These are phyloP conservation scores for Stigmatopora argus DNA, from an alignment of 2,113 vertebrate genomes.

Conservation along the genomic window DNA sequence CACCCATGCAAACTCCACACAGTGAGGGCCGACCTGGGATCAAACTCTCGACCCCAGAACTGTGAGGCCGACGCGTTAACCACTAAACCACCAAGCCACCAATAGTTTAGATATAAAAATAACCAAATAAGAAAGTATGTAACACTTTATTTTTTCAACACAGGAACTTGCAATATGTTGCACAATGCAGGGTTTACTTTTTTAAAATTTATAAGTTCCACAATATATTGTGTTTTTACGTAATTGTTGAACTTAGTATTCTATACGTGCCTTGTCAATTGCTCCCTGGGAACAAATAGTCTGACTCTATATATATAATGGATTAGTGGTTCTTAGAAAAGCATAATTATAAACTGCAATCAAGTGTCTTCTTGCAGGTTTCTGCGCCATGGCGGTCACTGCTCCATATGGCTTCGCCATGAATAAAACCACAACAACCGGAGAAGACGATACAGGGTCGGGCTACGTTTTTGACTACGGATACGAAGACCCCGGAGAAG, in stretches of 20 bases:
- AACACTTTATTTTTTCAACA: not conserved
- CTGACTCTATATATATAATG: too few species aligned
- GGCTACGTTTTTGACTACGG: not conserved
- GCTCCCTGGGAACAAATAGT: too few species aligned
- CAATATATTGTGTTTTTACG: not conserved
- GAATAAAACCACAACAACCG: not conserved
- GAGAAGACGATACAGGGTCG: not conserved
- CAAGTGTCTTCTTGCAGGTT: slow-evolving; percentile 5
- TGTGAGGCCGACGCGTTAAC: too few species aligned
- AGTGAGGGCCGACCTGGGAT: too few species aligned
- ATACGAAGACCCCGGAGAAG: slow-evolving; percentile 23
- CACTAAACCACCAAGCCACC: too few species aligned
- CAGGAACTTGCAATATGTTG: too few species aligned
- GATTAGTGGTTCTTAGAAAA: not conserved
- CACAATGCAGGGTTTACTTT: too few species aligned
- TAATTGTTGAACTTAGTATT: not conserved
- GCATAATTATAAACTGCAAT: not conserved
- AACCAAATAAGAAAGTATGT: too few species aligned
- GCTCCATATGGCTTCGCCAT: not conserved
- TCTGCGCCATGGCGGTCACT: not conserved
- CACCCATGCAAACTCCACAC: too few species aligned
- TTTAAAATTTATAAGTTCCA: too few species aligned
- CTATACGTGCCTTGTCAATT: too few species aligned
- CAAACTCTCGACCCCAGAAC: too few species aligned
- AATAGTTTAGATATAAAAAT: not conserved